Evolutionary conservation across 2,113 vertebrate species (phyloP).

Genomic region (Syngnathus floridae): DNA sequence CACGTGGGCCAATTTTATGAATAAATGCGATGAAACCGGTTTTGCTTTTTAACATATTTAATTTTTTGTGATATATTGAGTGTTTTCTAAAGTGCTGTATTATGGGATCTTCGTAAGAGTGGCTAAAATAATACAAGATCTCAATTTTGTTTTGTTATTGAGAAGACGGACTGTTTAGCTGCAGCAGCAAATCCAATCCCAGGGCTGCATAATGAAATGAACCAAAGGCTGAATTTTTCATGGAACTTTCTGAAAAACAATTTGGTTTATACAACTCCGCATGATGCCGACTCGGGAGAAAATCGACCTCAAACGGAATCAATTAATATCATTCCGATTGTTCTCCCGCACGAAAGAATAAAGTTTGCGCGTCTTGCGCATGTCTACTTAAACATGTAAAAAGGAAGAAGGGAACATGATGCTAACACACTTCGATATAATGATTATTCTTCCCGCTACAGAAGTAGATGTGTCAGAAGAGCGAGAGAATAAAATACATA

Average conservation of each 20-base stretch:
- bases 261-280: constrained; percentile 25
- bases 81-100: too few relatives aligned
- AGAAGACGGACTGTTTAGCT: constrained; percentile 7
- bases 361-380: constrained; percentile 28
- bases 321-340: constrained; percentile 33
- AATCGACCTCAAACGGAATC: constrained; percentile 26
- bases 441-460: constrained; percentile 40
- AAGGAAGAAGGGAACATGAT: constrained; percentile 35
- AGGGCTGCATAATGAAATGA: constrained; percentile 20
- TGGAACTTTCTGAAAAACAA: constrained; percentile 42
- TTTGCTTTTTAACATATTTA: too few relatives aligned
- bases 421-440: constrained; percentile 48
- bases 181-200: constrained; percentile 19
- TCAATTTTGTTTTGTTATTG: neutral
- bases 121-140: neutral
- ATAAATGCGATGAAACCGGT: too few relatives aligned
- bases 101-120: neutral
- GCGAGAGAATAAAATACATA: constrained; percentile 8
- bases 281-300: constrained; percentile 7
- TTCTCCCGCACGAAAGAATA: constrained; percentile 26
- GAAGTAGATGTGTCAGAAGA: constrained; percentile 44
- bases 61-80: too few relatives aligned
- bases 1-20: too few relatives aligned
- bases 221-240: constrained; percentile 46
- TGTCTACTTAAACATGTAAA: constrained; percentile 20